Evolutionary conservation across 2,888 invertebrate genomes (phyloP).

Genomic region (Leptopilina drosophilae): DNA sequence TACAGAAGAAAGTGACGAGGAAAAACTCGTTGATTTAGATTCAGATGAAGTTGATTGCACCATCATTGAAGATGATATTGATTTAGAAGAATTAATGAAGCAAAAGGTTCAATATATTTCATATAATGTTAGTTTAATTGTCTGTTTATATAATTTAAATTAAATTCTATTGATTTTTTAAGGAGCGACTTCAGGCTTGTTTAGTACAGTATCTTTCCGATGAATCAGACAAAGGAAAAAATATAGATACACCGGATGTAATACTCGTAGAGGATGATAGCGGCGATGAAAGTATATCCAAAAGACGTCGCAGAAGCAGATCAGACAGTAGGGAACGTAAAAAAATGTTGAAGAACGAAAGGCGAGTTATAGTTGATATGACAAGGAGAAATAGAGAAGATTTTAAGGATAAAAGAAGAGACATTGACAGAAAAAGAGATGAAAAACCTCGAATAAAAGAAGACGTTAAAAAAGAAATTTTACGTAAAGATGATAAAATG

Average conservation of each 20-base stretch:
- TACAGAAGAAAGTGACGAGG: constrained; percentile 74
- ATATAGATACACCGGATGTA: constrained; percentile 79
- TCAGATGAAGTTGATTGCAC: constrained; percentile 82
- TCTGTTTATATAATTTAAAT: background rate
- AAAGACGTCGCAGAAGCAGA: constrained; percentile 75
- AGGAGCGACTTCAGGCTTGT: constrained; percentile 85
- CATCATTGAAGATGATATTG: constrained; percentile 90
- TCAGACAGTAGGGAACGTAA: constrained; percentile 71
- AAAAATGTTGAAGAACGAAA: constrained; percentile 68
- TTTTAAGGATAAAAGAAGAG: constrained; percentile 67
- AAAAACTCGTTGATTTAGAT: constrained; percentile 74
- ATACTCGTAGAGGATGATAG: constrained; percentile 84
- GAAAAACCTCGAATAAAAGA: constrained; percentile 67
- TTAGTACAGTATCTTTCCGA: constrained; percentile 87
- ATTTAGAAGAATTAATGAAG: constrained; percentile 92
- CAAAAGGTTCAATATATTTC: constrained; percentile 82
- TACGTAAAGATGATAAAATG: constrained; percentile 74
- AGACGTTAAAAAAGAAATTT: constrained; percentile 76
- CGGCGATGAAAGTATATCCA: constrained; percentile 78
- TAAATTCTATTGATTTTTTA: constrained; percentile 39
- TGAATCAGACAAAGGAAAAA: constrained; percentile 78
- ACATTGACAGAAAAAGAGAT: constrained; percentile 67
- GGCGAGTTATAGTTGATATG: constrained; percentile 73
- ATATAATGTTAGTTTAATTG: constrained; percentile 10
- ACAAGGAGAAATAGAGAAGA: constrained; percentile 65